These are phyloP conservation scores for Thecocarcelia acutangulata DNA, from an alignment of 2,888 invertebrate species.

Conservation along the genomic window DNA sequence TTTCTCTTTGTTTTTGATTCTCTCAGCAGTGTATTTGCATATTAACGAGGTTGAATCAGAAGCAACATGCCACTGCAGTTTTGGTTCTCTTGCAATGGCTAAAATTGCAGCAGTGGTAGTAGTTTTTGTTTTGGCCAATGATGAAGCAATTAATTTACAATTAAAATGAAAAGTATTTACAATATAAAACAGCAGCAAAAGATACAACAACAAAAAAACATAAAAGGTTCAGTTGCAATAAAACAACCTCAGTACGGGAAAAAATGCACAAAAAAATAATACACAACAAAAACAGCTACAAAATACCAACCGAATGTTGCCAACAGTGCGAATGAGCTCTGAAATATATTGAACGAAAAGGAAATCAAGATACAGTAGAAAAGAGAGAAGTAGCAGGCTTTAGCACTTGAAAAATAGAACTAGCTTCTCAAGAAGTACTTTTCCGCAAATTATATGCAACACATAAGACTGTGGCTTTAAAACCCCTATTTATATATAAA, in stretches of 20 bases:
- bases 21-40: conserved; percentile 43
- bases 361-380: background rate
- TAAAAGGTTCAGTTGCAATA: conserved; percentile 50
- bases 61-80: conserved; percentile 49
- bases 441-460: too few relatives aligned
- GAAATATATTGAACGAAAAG: background rate
- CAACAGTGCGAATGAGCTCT: conserved; percentile 68
- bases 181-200: conserved; percentile 72
- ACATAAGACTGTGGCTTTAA: too few relatives aligned
- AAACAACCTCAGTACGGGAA: conserved; percentile 58
- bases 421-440: too few relatives aligned
- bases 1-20: background rate
- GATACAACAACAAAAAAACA: conserved; percentile 33
- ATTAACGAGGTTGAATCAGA: conserved; percentile 54
- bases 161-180: conserved; percentile 78
- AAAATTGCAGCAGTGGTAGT: conserved; percentile 35
- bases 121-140: conserved; percentile 72
- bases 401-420: background rate
- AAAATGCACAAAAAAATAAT: conserved; percentile 3
- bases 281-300: conserved; percentile 69
- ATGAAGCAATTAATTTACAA: conserved; percentile 80
- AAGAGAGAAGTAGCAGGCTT: background rate
- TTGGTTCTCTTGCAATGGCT: conserved; percentile 5
- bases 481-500: too few relatives aligned
- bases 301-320: conserved; percentile 71